phyloP scores from a whole-genome alignment of 1,140 invertebrate species.

The Drosophila repletoides region DNA sequence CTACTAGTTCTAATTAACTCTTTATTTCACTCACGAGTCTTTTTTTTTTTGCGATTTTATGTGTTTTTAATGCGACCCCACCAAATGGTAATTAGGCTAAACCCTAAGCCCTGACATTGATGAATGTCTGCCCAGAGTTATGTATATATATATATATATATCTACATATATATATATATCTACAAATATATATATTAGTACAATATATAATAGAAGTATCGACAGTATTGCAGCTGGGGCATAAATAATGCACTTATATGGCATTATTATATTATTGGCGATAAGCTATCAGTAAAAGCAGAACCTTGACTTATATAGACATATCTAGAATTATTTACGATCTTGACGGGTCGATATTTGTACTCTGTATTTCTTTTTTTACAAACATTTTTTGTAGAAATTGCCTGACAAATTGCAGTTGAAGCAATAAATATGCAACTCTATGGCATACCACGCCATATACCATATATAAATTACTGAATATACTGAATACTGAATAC shows the following conservation, averaged over 20 bases:
- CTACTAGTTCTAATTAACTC: background rate
- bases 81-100: slow-evolving; percentile 56
- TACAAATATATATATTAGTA: background rate
- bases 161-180: background rate
- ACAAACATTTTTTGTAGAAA: too few relatives aligned
- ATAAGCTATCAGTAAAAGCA: slow-evolving; percentile 41
- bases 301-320: slow-evolving; percentile 63
- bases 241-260: slow-evolving; percentile 21
- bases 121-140: slow-evolving; percentile 39
- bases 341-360: background rate
- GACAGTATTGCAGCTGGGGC: slow-evolving; percentile 9
- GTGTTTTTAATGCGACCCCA: background rate
- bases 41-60: slow-evolving; percentile 19
- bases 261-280: too few relatives aligned
- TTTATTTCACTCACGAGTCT: slow-evolving; percentile 15
- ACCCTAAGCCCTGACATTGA: slow-evolving; percentile 56
- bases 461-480: background rate
- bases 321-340: slow-evolving; percentile 22
- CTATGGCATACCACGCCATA: background rate
- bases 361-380: too few relatives aligned
- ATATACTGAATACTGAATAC: background rate
- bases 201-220: background rate
- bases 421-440: slow-evolving; percentile 3
- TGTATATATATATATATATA: background rate
- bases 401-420: slow-evolving; percentile 1